Evolutionary conservation across 1,140 invertebrate species (phyloP).

Genomic region (Orchesella cincta): DNA sequence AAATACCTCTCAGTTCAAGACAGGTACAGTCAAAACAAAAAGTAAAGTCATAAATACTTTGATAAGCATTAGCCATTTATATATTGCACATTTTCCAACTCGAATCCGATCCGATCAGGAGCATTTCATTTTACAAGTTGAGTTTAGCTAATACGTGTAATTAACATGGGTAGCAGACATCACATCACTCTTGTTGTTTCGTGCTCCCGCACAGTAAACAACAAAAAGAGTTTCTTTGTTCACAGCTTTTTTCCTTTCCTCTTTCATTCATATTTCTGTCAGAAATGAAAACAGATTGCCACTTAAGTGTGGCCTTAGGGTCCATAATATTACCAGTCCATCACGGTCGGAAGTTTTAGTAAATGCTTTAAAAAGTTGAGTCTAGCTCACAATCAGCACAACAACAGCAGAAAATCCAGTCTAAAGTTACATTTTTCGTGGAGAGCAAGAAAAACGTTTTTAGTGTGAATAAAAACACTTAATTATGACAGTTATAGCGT

Average conservation of each 20-base stretch:
- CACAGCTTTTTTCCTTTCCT: background rate
- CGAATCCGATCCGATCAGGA: background rate
- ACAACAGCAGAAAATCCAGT: background rate
- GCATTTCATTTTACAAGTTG: background rate
- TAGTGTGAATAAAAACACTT: background rate
- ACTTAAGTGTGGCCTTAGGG: background rate
- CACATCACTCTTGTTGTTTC: background rate
- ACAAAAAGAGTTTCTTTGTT: background rate
- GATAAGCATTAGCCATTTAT: too few relatives aligned
- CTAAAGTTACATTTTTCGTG: background rate
- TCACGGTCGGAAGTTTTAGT: background rate
- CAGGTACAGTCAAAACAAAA: conserved; percentile 50
- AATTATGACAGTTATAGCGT: conserved; percentile 23
- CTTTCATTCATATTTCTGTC: background rate
- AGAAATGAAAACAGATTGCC: background rate
- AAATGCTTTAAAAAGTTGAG: background rate
- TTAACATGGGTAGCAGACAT: background rate
- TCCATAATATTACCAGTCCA: background rate
- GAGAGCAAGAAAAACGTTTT: background rate
- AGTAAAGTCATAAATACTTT: too few relatives aligned
- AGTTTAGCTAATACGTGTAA: background rate
- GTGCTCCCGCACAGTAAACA: background rate
- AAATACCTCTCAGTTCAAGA: conserved; percentile 99
- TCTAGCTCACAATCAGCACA: background rate
- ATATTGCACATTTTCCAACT: too few relatives aligned